Conservation (phyloP, 2,113 vertebrate genomes). For the Carollia perspicillata region DNA sequence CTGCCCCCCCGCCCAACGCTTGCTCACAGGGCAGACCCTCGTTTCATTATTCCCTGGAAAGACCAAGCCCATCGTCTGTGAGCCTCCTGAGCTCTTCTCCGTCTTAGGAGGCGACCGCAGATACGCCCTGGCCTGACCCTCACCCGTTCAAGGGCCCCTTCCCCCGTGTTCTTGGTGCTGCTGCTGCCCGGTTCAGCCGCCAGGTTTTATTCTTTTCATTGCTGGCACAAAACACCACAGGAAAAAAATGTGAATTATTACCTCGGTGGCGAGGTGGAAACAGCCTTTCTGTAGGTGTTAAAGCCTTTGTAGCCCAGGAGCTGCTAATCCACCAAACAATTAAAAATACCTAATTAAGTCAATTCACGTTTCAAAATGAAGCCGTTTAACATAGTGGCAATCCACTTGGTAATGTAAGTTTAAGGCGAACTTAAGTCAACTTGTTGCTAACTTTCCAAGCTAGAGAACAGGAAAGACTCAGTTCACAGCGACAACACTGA, state of each 20-base stretch:
- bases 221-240: not conserved
- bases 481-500: not conserved
- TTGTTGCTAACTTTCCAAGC: not conserved
- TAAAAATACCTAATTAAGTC: not conserved
- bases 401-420: not conserved
- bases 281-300: not conserved
- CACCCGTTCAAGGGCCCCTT: not conserved
- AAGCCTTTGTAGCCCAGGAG: not conserved
- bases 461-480: not conserved
- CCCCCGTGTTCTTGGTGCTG: not conserved
- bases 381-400: not conserved
- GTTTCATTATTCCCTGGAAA: not conserved
- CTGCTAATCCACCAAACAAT: not conserved
- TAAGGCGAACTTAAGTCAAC: not conserved
- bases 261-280: not conserved
- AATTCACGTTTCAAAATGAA: conserved; percentile 2
- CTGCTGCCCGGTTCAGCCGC: not conserved
- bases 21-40: not conserved
- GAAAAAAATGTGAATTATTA: not conserved
- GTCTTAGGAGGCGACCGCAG: not conserved
- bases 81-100: not conserved
- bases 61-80: not conserved
- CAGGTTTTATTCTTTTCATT: not conserved
- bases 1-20: not conserved
- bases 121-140: no score